Evolutionary conservation across 2,113 vertebrate genomes (phyloP).

Genomic region (Bagarius yarrelli): DNA sequence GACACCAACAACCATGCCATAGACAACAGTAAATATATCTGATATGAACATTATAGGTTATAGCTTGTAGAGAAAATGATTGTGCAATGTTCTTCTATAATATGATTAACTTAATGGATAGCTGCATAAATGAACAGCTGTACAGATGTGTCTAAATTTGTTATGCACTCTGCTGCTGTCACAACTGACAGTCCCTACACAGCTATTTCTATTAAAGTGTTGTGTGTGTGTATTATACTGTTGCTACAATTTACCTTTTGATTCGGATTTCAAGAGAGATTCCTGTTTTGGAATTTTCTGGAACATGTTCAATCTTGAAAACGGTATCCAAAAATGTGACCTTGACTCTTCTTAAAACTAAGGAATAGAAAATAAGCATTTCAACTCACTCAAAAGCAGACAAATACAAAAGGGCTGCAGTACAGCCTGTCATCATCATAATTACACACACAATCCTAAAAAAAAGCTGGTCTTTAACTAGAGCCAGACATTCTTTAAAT

Average conservation of each 20-base stretch:
- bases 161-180: background rate
- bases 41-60: background rate
- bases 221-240: background rate
- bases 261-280: conserved; percentile 91
- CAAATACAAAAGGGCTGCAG: conserved; percentile 2
- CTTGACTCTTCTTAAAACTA: conserved; percentile 94
- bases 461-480: background rate
- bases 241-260: conserved; percentile 76
- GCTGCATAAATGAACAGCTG: too few relatives aligned
- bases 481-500: background rate
- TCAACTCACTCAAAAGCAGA: conserved; percentile 16
- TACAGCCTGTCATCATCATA: background rate
- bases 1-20: background rate
- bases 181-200: background rate
- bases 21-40: background rate
- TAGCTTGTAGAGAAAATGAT: too few relatives aligned
- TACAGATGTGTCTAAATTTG: too few relatives aligned
- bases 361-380: conserved; percentile 46
- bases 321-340: conserved; percentile 94
- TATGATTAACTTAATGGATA: too few relatives aligned
- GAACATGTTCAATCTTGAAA: conserved; percentile 90
- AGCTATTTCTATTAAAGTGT: background rate
- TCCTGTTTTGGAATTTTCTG: conserved; percentile 95
- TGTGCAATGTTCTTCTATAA: too few relatives aligned
- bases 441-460: background rate